Conservation (phyloP, 2,888 invertebrate genomes). For the Eristalis intricaria region DNA sequence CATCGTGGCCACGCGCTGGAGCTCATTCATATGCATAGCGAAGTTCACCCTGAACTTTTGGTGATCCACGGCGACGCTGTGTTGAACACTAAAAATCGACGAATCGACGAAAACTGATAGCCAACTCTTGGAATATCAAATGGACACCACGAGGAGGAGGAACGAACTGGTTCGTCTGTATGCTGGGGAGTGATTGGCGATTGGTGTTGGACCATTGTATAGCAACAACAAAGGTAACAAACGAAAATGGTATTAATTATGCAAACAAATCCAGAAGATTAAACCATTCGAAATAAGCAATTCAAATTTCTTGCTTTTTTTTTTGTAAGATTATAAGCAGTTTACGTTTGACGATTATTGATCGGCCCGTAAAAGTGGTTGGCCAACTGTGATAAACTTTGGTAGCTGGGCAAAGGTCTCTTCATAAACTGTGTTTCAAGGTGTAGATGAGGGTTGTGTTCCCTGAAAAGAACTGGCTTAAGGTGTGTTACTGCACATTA, state of each 20-base stretch:
- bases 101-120: conserved; percentile 9
- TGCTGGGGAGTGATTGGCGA: not conserved
- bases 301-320: conserved; percentile 12
- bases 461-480: not conserved
- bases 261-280: conserved; percentile 24
- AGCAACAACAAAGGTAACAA: conserved; percentile 1
- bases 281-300: conserved; percentile 27
- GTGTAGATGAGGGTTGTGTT: not conserved
- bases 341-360: not conserved
- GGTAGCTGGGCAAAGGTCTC: not conserved
- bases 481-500: not conserved
- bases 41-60: conserved; percentile 47
- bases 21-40: conserved; percentile 41
- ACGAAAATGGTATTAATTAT: conserved; percentile 30
- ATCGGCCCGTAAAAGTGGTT: not conserved
- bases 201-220: too few relatives aligned
- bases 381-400: not conserved
- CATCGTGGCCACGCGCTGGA: conserved; percentile 24
- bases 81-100: not conserved
- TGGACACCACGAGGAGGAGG: not conserved
- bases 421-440: not conserved
- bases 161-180: not conserved
- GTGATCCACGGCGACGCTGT: conserved; percentile 4
- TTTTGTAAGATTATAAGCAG: conserved; percentile 7
- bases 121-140: conserved; percentile 15